A percentile compares a stretch with the other conserved stretches of the same genome.
Conservation (phyloP, 2,888 invertebrate species). For the Andrena flavipes region DNA sequence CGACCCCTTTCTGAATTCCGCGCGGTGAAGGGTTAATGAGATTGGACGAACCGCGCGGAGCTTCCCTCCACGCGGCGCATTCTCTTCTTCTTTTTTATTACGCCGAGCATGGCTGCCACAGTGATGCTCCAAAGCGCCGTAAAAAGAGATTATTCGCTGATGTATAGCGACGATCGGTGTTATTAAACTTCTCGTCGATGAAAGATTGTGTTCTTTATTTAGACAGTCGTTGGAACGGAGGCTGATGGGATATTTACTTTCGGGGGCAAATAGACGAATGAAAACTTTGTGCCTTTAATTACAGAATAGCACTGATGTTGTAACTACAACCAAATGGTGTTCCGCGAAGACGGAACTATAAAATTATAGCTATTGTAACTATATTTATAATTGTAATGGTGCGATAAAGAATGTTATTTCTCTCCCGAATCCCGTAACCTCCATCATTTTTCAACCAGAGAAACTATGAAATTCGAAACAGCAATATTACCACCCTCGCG, state of each 20-base stretch:
- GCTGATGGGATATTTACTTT: neutral
- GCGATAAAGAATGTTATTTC: too few relatives aligned
- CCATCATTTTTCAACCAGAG: too few relatives aligned
- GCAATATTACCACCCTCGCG: too few relatives aligned
- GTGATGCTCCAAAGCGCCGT: neutral
- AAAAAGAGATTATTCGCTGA: conserved; percentile 21
- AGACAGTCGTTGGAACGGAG: neutral
- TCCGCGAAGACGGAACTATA: too few relatives aligned
- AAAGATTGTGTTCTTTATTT: neutral
- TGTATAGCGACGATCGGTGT: neutral
- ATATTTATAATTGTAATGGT: too few relatives aligned
- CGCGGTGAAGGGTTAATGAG: conserved; percentile 80
- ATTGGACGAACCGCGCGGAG: conserved; percentile 70
- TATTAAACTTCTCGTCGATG: neutral
- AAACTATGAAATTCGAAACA: too few relatives aligned
- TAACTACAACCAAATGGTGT: too few relatives aligned
- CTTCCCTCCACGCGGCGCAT: conserved; percentile 41
- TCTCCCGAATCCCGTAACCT: too few relatives aligned
- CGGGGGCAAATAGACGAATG: neutral
- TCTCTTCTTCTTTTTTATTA: conserved; percentile 58
- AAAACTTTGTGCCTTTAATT: too few relatives aligned
- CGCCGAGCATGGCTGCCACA: conserved; percentile 53
- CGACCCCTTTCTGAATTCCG: conserved; percentile 74
- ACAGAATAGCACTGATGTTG: too few relatives aligned
- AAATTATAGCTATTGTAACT: too few relatives aligned